Conservation (phyloP, 1,140 invertebrate species). For the Ceratoteleas bidentatus region DNA sequence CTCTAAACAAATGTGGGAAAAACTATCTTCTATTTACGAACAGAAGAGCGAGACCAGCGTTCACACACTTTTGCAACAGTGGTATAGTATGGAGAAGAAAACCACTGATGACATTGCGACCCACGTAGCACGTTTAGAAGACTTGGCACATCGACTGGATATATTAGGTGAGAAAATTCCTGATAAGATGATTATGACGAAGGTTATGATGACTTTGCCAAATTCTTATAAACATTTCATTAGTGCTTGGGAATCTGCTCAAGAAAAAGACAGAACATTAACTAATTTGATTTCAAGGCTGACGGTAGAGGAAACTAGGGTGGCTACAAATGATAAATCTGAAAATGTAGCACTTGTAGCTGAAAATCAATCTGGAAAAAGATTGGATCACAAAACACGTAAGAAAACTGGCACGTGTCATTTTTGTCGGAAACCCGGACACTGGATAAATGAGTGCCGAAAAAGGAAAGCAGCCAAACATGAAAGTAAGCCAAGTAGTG, state of each 20-base stretch:
- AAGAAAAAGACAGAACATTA: slow-evolving; percentile 13
- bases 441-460: neutral
- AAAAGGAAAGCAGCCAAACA: slow-evolving; percentile 7
- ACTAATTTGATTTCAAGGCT: slow-evolving; percentile 15
- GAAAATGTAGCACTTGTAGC: slow-evolving; percentile 1
- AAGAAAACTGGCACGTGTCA: slow-evolving; percentile 7
- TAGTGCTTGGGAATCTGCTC: slow-evolving; percentile 74
- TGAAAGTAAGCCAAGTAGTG: neutral
- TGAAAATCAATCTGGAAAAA: neutral
- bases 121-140: slow-evolving; percentile 67
- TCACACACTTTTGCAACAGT: slow-evolving; percentile 73
- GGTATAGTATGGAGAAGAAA: slow-evolving; percentile 48
- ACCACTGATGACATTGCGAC: slow-evolving; percentile 56
- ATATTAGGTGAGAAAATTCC: slow-evolving; percentile 7
- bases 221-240: slow-evolving; percentile 69
- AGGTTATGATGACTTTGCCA: slow-evolving; percentile 71
- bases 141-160: slow-evolving; percentile 55
- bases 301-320: slow-evolving; percentile 6
- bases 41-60: slow-evolving; percentile 72
- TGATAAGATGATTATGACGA: slow-evolving; percentile 38
- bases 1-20: slow-evolving; percentile 68
- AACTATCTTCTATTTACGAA: slow-evolving; percentile 71
- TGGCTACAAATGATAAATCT: slow-evolving; percentile 1
- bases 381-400: neutral
- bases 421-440: slow-evolving; percentile 21